phyloP scores from a whole-genome alignment of 2,113 vertebrate genomes.

The Strigops habroptila region DNA sequence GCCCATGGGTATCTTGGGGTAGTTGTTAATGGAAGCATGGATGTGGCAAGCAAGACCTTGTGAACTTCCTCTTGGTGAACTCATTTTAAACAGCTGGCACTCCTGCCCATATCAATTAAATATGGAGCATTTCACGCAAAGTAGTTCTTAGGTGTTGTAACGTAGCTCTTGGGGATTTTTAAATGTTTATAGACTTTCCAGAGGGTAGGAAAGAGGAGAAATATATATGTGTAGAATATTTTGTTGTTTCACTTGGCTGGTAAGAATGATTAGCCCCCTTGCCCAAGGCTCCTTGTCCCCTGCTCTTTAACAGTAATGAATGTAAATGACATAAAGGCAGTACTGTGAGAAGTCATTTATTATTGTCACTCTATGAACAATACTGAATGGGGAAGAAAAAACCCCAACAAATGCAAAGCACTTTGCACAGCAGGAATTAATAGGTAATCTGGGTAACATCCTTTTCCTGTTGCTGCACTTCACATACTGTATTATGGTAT shows the following conservation, averaged over 20 bases:
- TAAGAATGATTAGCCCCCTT: constrained; percentile 33
- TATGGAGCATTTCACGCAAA: neutral
- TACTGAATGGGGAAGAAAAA: neutral
- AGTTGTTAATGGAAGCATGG: neutral
- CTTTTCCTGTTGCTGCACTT: neutral
- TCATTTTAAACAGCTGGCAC: neutral
- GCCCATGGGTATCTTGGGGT: accelerated
- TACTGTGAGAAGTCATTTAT: constrained; percentile 40
- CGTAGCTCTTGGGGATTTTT: constrained; percentile 24
- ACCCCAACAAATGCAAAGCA: neutral
- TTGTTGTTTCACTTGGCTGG: constrained; percentile 20
- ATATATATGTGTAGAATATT: constrained; percentile 47
- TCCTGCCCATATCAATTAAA: neutral
- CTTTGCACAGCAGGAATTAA: constrained; percentile 4
- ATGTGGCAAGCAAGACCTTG: neutral
- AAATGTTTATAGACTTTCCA: constrained; percentile 62
- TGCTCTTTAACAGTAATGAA: constrained; percentile 48
- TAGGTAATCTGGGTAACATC: neutral
- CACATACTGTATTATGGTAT: neutral
- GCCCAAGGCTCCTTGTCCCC: constrained; percentile 37
- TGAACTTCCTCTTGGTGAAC: neutral
- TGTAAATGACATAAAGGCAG: constrained; percentile 57
- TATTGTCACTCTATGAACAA: constrained; percentile 10
- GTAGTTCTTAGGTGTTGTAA: constrained; percentile 18
- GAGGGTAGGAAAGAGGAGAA: constrained; percentile 58